phyloP scores from a whole-genome alignment of 37 sponge, comb jelly and placozoan genomes.

The Cladorhizidae sp. region DNA sequence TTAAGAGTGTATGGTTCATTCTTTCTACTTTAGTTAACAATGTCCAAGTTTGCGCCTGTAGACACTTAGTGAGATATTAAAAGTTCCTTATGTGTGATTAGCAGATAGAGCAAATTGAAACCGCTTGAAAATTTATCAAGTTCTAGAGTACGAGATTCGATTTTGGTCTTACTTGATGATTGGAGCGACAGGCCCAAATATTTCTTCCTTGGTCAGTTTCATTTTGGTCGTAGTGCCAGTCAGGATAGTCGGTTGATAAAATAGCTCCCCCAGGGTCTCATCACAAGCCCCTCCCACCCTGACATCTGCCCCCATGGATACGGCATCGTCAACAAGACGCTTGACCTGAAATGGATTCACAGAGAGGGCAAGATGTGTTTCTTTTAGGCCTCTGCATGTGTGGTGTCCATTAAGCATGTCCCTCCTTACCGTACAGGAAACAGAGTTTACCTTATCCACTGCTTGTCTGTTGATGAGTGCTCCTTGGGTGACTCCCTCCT shows the following conservation, averaged over 20 bases:
- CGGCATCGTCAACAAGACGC: conserved; percentile 72
- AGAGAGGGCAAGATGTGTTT: no score
- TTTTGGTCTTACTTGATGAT: conserved; percentile 54
- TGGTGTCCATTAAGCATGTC: no score
- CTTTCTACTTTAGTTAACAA: no score
- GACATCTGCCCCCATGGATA: conserved; percentile 59
- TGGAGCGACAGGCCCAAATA: conserved; percentile 90
- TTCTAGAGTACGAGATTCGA: no score
- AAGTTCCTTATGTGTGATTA: no score
- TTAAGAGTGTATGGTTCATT: no score
- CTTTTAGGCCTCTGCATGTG: no score
- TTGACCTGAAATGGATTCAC: conserved; percentile 56
- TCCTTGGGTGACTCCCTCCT: conserved; percentile 74
- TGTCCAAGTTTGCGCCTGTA: no score
- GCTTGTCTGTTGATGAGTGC: conserved; percentile 88
- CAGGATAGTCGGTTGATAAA: conserved; percentile 74
- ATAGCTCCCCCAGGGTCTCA: conserved; percentile 40
- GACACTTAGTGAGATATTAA: no score
- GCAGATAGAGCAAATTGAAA: no score
- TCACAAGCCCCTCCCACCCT: conserved; percentile 61
- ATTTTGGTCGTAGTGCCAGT: conserved; percentile 46
- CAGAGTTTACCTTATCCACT: conserved; percentile 81
- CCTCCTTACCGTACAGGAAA: no score
- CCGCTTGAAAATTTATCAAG: no score
- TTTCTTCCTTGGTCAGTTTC: conserved; percentile 79